Conservation (phyloP, 2,888 invertebrate species). For the Caenorhabditis sp. region DNA sequence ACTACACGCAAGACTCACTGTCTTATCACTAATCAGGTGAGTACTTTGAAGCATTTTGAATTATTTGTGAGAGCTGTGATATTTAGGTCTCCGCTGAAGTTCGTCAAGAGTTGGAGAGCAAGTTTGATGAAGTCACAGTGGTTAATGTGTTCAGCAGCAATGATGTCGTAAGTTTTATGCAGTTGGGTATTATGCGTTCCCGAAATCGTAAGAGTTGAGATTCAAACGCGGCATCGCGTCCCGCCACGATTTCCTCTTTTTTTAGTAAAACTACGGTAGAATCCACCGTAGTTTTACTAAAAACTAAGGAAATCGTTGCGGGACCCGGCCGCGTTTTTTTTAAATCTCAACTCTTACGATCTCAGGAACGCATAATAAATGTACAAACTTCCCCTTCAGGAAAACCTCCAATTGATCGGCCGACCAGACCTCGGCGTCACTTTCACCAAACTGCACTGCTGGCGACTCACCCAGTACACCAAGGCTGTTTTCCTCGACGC, state of each 20-base stretch:
- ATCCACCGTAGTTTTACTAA: too few relatives aligned
- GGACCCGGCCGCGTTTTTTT: too few relatives aligned
- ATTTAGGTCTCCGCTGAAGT: slow-evolving; percentile 76
- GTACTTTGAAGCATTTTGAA: not conserved
- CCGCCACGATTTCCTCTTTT: too few relatives aligned
- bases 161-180: slow-evolving; percentile 87
- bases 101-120: slow-evolving; percentile 89
- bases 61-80: too few relatives aligned
- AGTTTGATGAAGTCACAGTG: slow-evolving; percentile 91
- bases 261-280: too few relatives aligned
- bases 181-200: too few relatives aligned
- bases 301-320: too few relatives aligned
- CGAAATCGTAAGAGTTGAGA: too few relatives aligned
- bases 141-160: slow-evolving; percentile 97
- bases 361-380: too few relatives aligned
- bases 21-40: slow-evolving; percentile 93
- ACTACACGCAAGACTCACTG: slow-evolving; percentile 92
- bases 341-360: too few relatives aligned
- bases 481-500: slow-evolving; percentile 99
- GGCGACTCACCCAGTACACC: slow-evolving; percentile 95
- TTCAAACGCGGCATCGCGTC: too few relatives aligned
- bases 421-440: slow-evolving; percentile 98
- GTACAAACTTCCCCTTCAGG: slow-evolving; percentile 83
- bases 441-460: slow-evolving; percentile 98
- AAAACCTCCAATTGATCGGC: slow-evolving; percentile 92